These are phyloP conservation scores for Cataglyphis albicans DNA, from an alignment of 2,888 invertebrate species.

Conservation along the genomic window DNA sequence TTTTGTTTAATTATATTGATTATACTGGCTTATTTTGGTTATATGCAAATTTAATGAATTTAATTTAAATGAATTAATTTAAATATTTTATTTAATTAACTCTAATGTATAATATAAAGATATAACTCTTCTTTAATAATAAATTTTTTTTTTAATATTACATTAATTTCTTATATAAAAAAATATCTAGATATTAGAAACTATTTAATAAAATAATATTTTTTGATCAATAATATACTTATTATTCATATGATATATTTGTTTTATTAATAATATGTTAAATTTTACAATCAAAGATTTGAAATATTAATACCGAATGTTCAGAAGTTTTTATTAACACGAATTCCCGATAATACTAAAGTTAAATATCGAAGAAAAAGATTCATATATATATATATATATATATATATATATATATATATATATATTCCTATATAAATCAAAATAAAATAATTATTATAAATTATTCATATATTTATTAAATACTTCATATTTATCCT, in stretches of 20 bases:
- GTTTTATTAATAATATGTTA: background rate
- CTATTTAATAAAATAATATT: background rate
- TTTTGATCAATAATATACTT: background rate
- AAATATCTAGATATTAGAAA: background rate
- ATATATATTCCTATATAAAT: background rate
- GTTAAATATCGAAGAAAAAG: background rate
- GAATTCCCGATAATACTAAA: background rate
- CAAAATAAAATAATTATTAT: background rate
- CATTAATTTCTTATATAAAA: constrained; percentile 15
- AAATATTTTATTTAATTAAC: too few relatives aligned
- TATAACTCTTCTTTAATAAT: background rate
- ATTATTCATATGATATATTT: background rate
- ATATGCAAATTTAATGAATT: constrained; percentile 11
- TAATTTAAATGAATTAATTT: background rate
- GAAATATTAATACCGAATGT: constrained; percentile 3
- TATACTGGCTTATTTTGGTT: background rate
- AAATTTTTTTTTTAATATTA: background rate
- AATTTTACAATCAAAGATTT: background rate
- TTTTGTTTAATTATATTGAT: background rate
- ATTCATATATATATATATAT: background rate
- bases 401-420: background rate
- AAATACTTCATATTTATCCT: background rate
- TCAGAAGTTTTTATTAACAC: constrained; percentile 9
- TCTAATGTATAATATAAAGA: background rate
- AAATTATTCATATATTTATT: background rate